phyloP scores from a whole-genome alignment of 2,797 vertebrate genomes.

The Psittacula derbiana region DNA sequence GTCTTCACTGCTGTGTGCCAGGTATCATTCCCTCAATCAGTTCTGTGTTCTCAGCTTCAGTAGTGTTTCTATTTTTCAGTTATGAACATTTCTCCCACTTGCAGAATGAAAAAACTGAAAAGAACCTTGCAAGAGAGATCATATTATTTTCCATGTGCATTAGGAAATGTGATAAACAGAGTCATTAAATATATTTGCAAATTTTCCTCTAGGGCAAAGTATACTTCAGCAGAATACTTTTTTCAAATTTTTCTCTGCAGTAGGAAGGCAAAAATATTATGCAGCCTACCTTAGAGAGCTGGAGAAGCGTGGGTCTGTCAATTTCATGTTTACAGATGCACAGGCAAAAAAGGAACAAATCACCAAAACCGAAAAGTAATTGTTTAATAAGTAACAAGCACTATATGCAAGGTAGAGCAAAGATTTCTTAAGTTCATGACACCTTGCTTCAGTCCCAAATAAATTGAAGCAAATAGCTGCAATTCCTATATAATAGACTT shows the following conservation, averaged over 20 bases:
- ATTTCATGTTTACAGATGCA: background rate
- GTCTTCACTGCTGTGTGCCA: background rate
- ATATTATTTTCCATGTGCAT: background rate
- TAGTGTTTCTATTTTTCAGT: background rate
- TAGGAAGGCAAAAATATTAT: background rate
- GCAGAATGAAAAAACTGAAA: background rate
- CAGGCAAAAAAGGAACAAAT: background rate
- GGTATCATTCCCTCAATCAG: background rate
- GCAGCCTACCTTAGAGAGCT: background rate
- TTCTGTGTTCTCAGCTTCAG: background rate
- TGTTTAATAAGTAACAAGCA: background rate
- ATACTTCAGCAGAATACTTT: background rate
- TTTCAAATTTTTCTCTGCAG: background rate
- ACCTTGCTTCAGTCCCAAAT: background rate
- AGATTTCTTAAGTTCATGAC: background rate
- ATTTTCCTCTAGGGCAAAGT: slow-evolving; percentile 15
- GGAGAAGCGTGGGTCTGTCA: background rate
- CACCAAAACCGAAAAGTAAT: background rate
- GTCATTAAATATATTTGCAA: background rate
- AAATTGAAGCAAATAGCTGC: background rate
- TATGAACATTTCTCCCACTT: background rate
- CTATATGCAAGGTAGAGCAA: background rate
- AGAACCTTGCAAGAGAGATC: background rate
- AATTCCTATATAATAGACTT: background rate
- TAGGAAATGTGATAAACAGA: slow-evolving; percentile 14